phyloP scores from a whole-genome alignment of 2,113 vertebrate genomes.

The Cricetomys ansorgei region DNA sequence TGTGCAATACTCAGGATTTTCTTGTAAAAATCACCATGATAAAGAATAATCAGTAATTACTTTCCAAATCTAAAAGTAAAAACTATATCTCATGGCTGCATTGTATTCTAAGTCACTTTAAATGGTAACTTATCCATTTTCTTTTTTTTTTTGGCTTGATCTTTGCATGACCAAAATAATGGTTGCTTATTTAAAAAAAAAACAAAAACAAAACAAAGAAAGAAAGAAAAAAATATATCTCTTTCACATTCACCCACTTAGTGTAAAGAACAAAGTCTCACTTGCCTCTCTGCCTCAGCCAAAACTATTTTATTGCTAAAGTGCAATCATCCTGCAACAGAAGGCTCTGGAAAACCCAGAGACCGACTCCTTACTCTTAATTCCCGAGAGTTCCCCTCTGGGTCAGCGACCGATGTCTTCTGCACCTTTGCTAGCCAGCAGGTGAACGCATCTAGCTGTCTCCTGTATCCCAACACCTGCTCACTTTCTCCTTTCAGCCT shows the following conservation, averaged over 20 bases:
- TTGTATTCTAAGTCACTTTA: background rate
- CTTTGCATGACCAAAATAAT: background rate
- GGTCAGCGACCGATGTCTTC: constrained; percentile 83
- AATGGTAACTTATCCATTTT: background rate
- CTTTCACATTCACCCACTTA: background rate
- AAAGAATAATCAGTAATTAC: background rate
- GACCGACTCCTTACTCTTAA: constrained; percentile 88
- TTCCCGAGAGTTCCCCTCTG: constrained; percentile 88
- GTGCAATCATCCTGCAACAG: no score
- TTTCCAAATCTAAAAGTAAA: constrained; percentile 40
- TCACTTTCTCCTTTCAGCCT: constrained; percentile 91
- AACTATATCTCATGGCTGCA: background rate
- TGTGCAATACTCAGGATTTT: background rate
- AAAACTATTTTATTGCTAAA: background rate
- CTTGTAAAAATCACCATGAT: background rate
- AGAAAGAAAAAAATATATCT: background rate
- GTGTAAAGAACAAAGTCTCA: background rate
- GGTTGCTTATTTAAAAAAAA: background rate
- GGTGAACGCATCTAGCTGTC: constrained; percentile 87
- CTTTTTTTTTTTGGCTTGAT: background rate
- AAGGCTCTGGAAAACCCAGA: background rate
- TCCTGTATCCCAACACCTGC: constrained; percentile 88
- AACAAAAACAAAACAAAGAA: no score
- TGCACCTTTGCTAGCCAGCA: constrained; percentile 91
- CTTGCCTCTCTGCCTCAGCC: background rate